Evolutionary conservation across 2,888 invertebrate genomes (phyloP).

Genomic region (Tipula unca): DNA sequence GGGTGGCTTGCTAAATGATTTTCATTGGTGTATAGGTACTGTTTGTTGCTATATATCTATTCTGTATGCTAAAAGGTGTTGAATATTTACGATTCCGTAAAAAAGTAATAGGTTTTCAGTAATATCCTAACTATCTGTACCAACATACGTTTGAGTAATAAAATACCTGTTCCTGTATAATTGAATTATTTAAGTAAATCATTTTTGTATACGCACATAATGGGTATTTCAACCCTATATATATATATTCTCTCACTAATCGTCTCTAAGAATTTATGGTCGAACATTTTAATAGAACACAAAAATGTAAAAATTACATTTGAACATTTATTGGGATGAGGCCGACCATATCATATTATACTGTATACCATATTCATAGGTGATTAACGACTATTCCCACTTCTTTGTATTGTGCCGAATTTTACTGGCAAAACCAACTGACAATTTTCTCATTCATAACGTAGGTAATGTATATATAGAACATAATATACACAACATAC

Average conservation of each 20-base stretch:
- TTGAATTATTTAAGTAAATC: slow-evolving; percentile 8
- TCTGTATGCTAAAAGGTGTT: background rate
- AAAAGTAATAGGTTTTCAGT: background rate
- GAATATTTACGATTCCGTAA: background rate
- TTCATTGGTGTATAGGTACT: background rate
- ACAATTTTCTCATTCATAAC: slow-evolving; percentile 2
- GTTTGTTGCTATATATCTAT: background rate
- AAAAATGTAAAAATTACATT: background rate
- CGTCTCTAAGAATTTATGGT: background rate
- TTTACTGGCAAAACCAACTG: background rate
- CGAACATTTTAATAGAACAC: background rate
- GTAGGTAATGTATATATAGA: background rate
- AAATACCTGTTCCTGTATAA: background rate
- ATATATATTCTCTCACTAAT: background rate
- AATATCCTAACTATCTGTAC: background rate
- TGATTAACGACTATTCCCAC: background rate
- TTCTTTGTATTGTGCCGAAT: background rate
- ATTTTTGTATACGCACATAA: background rate
- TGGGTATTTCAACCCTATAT: background rate
- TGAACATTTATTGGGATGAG: background rate
- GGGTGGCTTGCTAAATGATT: background rate
- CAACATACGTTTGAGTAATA: background rate
- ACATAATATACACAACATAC: background rate
- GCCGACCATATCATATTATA: background rate
- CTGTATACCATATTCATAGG: background rate